Conservation (phyloP, 2,888 invertebrate species). For the Andrena marginata region DNA sequence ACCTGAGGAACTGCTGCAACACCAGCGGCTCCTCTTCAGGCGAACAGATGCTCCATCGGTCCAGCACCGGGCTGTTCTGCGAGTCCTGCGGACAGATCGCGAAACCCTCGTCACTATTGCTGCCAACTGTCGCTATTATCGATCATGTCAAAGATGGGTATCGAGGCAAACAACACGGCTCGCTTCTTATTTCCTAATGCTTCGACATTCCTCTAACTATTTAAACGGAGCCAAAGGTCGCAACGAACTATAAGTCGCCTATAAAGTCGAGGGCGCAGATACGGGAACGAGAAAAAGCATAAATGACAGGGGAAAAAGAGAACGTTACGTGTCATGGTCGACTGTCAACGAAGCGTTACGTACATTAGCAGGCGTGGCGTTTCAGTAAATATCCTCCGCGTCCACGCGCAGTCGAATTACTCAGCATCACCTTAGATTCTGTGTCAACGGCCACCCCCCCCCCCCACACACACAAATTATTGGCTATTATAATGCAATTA, state of each 20-base stretch:
- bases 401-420: neutral
- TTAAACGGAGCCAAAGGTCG: neutral
- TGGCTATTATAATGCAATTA: conserved; percentile 2
- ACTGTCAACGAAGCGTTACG: conserved; percentile 42
- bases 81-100: conserved; percentile 89
- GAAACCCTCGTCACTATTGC: neutral
- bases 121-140: neutral
- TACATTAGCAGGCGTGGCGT: neutral
- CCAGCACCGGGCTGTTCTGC: conserved; percentile 91
- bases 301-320: conserved; percentile 22
- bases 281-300: conserved; percentile 13
- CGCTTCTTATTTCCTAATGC: too few relatives aligned
- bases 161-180: too few relatives aligned
- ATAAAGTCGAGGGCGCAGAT: neutral
- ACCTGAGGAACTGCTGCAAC: conserved; percentile 95
- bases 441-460: neutral
- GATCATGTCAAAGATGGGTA: too few relatives aligned
- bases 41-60: conserved; percentile 95
- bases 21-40: conserved; percentile 96
- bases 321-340: conserved; percentile 48
- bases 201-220: neutral
- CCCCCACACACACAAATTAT: neutral
- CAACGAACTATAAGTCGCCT: neutral
- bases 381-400: conserved; percentile 20
- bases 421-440: neutral